phyloP scores from a whole-genome alignment of 2,888 invertebrate genomes.

The Ditylenchus weischeri region DNA sequence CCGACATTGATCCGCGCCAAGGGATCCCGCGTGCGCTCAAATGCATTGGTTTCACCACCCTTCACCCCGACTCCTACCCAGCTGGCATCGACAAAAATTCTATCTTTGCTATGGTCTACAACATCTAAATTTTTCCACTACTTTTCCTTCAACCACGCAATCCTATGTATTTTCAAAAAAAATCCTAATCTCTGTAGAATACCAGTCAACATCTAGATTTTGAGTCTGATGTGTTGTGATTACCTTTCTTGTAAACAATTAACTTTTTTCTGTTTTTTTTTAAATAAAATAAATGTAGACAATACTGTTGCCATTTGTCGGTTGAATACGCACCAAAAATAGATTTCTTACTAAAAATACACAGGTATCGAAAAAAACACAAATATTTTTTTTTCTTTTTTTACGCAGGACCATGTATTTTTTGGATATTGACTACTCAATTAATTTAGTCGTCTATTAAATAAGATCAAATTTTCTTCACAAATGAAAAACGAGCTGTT shows the following conservation, averaged over 20 bases:
- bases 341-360: too few relatives aligned
- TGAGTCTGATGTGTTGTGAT: not conserved
- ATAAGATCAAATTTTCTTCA: too few relatives aligned
- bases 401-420: too few relatives aligned
- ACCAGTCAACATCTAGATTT: slow-evolving; percentile 3
- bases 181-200: not conserved
- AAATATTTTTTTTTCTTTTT: too few relatives aligned
- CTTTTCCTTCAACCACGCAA: slow-evolving; percentile 1
- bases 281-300: not conserved
- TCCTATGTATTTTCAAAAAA: not conserved
- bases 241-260: not conserved
- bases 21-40: slow-evolving; percentile 41
- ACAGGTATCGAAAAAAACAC: too few relatives aligned
- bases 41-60: slow-evolving; percentile 41
- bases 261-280: not conserved
- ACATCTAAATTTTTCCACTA: slow-evolving; percentile 27
- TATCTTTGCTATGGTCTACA: slow-evolving; percentile 39
- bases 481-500: too few relatives aligned
- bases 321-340: too few relatives aligned
- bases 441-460: too few relatives aligned
- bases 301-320: too few relatives aligned
- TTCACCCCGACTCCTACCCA: slow-evolving; percentile 36
- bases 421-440: too few relatives aligned
- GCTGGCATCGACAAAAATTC: slow-evolving; percentile 29
- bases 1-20: slow-evolving; percentile 37